Evolutionary conservation across 2,888 invertebrate species (phyloP).

Genomic region (Bhutanitis thaidina): DNA sequence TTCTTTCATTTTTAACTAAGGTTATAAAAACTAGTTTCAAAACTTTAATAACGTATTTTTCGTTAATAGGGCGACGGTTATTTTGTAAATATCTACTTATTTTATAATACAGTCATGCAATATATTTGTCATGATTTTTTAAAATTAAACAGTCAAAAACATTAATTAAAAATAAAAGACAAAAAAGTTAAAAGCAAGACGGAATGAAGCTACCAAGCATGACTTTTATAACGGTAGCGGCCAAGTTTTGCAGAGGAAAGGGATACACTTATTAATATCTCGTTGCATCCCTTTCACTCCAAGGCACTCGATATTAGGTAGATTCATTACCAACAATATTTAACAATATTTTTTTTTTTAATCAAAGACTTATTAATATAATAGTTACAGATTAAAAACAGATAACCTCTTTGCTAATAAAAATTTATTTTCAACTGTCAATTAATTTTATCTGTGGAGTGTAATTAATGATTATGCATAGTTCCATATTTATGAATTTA

Average conservation of each 20-base stretch:
- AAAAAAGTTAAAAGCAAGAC: not conserved
- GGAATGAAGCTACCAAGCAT: conserved; percentile 1
- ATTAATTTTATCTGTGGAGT: too few species aligned
- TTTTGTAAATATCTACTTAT: too few species aligned
- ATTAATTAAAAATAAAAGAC: too few species aligned
- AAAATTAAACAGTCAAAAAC: too few species aligned
- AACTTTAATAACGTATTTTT: too few species aligned
- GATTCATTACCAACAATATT: conserved; percentile 11
- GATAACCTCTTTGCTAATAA: conserved; percentile 16
- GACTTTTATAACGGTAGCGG: conserved; percentile 15
- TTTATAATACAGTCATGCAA: too few species aligned
- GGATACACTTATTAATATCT: conserved; percentile 15
- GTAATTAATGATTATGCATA: too few species aligned
- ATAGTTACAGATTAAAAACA: conserved; percentile 15
- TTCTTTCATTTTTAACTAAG: too few species aligned
- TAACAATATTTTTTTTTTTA: conserved; percentile 11
- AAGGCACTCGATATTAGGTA: conserved; percentile 25
- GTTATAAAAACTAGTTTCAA: too few species aligned
- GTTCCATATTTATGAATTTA: too few species aligned
- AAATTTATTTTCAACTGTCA: not conserved
- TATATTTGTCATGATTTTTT: too few species aligned
- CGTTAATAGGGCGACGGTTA: too few species aligned
- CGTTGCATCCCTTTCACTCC: conserved; percentile 22
- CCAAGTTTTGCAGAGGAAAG: conserved; percentile 25
- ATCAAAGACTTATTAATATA: conserved; percentile 9